phyloP scores from a whole-genome alignment of 2,113 vertebrate genomes.

The Gymnorhina tibicen region DNA sequence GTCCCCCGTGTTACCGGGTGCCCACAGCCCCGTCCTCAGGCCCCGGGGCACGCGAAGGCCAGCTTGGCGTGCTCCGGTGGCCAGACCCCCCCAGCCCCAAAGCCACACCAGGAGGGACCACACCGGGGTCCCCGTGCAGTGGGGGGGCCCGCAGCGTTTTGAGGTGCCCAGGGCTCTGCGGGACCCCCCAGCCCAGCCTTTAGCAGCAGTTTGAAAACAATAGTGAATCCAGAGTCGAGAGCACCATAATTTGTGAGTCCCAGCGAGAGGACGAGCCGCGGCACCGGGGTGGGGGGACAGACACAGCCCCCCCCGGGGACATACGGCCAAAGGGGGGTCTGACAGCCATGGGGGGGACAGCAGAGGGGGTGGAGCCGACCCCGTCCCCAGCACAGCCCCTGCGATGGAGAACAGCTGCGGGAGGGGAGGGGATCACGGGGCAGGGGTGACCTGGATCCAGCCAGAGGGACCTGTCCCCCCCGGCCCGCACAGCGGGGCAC shows the following conservation, averaged over 20 bases:
- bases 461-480: background rate
- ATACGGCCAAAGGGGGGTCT: background rate
- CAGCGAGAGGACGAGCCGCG: background rate
- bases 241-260: constrained; percentile 19
- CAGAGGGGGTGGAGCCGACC: background rate
- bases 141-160: background rate
- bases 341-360: background rate
- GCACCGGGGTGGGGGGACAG: background rate
- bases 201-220: constrained; percentile 49
- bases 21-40: accelerated
- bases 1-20: background rate
- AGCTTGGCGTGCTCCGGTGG: background rate
- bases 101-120: background rate
- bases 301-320: background rate
- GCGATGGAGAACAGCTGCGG: accelerated
- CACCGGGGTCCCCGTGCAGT: background rate
- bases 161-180: background rate
- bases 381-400: background rate
- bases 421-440: background rate
- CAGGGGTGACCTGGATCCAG: background rate
- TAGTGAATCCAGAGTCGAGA: constrained; percentile 45
- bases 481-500: background rate
- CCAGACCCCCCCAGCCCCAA: background rate
- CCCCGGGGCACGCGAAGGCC: background rate
- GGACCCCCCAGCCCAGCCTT: background rate